These are phyloP conservation scores for Stenichneumon culpator DNA, from an alignment of 2,888 invertebrate genomes.

Conservation along the genomic window DNA sequence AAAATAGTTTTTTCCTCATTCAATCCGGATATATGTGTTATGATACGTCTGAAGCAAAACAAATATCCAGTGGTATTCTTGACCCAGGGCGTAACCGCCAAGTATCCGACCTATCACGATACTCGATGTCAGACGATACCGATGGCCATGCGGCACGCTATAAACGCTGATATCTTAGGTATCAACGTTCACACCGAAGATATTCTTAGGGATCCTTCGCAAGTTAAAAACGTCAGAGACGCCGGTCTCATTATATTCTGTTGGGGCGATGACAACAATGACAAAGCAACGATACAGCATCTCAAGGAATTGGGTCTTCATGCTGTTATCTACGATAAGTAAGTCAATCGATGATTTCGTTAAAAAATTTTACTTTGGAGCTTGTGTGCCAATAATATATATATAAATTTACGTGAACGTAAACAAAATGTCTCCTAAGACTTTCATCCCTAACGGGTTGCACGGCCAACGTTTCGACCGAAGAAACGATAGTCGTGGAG, in stretches of 20 bases:
- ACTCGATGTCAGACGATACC: conserved; percentile 93
- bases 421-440: too few relatives aligned
- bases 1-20: conserved; percentile 97
- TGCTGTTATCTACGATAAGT: conserved; percentile 98
- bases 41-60: conserved; percentile 98
- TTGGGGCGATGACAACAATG: conserved; percentile 99
- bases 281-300: conserved; percentile 93
- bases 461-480: not conserved
- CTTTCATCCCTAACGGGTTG: not conserved
- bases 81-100: conserved; percentile 91
- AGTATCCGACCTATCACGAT: conserved; percentile 94
- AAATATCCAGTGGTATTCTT: conserved; percentile 98
- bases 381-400: too few relatives aligned
- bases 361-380: not conserved
- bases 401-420: too few relatives aligned
- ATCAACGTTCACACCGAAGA: conserved; percentile 98
- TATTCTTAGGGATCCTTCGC: conserved; percentile 92
- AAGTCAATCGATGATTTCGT: conserved; percentile 70
- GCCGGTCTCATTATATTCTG: conserved; percentile 96
- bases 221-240: conserved; percentile 92
- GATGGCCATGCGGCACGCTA: conserved; percentile 93
- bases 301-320: conserved; percentile 96
- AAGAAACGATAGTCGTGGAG: not conserved
- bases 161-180: conserved; percentile 93
- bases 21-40: conserved; percentile 97